A percentile compares a stretch with the other conserved stretches of the same genome.
phyloP scores from a whole-genome alignment of 2,113 vertebrate species.

The Heptranchias perlo region DNA sequence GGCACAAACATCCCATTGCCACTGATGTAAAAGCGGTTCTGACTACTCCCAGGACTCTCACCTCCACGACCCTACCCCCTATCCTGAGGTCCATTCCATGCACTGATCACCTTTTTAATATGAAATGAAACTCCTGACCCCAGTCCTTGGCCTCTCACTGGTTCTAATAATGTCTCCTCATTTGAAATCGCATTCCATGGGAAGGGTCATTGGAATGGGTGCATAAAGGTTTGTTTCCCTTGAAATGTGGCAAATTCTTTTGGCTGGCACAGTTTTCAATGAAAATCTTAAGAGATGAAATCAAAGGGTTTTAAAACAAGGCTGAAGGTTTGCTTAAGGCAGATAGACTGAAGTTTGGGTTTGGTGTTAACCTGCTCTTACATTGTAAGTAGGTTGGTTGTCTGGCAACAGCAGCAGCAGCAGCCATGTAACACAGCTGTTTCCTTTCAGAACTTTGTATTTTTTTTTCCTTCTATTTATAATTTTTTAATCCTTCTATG shows the following conservation, averaged over 20 bases:
- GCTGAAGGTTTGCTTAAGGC: constrained; percentile 72
- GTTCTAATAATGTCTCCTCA: not conserved
- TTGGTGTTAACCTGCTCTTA: constrained; percentile 62
- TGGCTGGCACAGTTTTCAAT: constrained; percentile 27
- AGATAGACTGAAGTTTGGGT: constrained; percentile 67
- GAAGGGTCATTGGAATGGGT: constrained; percentile 17
- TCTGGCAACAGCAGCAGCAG: constrained; percentile 71
- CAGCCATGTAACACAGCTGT: constrained; percentile 69
- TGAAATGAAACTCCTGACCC: not conserved
- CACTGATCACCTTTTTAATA: too few relatives aligned
- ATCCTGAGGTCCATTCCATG: not conserved
- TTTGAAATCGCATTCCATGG: not conserved
- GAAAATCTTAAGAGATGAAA: constrained; percentile 31
- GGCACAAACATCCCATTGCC: not conserved
- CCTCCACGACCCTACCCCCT: not conserved
- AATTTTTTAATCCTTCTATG: not conserved
- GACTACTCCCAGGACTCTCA: not conserved
- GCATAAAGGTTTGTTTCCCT: not conserved
- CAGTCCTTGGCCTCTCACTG: not conserved
- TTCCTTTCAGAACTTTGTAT: constrained; percentile 38
- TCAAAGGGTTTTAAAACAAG: constrained; percentile 50
- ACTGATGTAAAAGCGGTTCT: not conserved
- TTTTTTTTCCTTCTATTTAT: constrained; percentile 39
- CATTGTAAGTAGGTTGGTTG: constrained; percentile 57
- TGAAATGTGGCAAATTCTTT: constrained; percentile 13